Evolutionary conservation across 2,888 invertebrate genomes (phyloP).

Genomic region (Norana najaformis): DNA sequence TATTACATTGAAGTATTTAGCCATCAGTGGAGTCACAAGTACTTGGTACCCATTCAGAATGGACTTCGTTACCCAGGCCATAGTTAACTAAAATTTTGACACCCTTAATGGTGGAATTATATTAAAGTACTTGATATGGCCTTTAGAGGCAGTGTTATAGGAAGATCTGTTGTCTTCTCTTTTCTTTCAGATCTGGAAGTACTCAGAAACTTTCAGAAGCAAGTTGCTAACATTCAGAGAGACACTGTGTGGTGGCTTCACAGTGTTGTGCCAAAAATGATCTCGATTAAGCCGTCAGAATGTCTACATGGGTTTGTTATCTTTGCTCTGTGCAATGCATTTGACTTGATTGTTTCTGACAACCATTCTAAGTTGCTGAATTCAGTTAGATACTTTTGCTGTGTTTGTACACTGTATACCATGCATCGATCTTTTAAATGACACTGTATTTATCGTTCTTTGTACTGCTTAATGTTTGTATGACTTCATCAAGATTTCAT

Average conservation of each 20-base stretch:
- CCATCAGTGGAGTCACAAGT: too few relatives aligned
- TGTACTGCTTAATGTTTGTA: neutral
- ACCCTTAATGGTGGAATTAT: too few relatives aligned
- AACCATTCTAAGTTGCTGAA: neutral
- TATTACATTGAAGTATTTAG: too few relatives aligned
- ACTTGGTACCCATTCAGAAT: too few relatives aligned
- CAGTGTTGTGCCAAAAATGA: conserved; percentile 76
- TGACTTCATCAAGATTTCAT: too few relatives aligned
- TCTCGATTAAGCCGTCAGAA: conserved; percentile 74
- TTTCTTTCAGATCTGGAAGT: conserved; percentile 55
- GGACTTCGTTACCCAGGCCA: too few relatives aligned
- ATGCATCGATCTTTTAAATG: neutral
- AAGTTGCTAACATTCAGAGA: conserved; percentile 73
- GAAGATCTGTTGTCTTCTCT: too few relatives aligned
- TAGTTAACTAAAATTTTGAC: too few relatives aligned
- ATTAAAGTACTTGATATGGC: too few relatives aligned
- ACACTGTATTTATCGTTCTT: neutral
- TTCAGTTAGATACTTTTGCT: neutral
- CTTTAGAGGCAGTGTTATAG: neutral
- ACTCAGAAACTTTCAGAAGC: conserved; percentile 64
- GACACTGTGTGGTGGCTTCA: conserved; percentile 87
- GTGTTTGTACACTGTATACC: neutral
- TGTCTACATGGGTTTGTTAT: conserved; percentile 68
- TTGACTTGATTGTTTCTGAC: neutral
- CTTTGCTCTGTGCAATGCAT: conserved; percentile 9